phyloP scores from a whole-genome alignment of 2,113 vertebrate genomes.

The Plecotus auritus region DNA sequence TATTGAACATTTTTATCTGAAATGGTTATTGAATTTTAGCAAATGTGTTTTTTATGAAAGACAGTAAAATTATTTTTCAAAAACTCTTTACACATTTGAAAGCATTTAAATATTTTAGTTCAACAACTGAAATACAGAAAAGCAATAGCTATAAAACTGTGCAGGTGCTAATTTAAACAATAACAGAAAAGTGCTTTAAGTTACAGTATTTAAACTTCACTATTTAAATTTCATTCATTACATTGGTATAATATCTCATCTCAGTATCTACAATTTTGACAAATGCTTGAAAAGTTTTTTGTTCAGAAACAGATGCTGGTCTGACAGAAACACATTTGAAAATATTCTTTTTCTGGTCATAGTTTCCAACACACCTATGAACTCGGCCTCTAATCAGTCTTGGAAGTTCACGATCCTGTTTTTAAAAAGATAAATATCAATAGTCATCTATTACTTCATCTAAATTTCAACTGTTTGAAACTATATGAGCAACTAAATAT shows the following conservation, averaged over 20 bases:
- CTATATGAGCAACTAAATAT: neutral
- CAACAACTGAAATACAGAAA: slow-evolving; percentile 46
- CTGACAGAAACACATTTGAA: slow-evolving; percentile 92
- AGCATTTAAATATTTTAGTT: slow-evolving; percentile 53
- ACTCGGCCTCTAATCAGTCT: slow-evolving; percentile 93
- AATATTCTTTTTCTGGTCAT: slow-evolving; percentile 85
- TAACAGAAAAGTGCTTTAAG: slow-evolving; percentile 24
- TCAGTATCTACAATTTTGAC: slow-evolving; percentile 86
- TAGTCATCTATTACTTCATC: neutral
- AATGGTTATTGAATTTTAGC: slow-evolving; percentile 15
- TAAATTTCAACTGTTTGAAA: neutral
- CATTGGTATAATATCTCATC: slow-evolving; percentile 85
- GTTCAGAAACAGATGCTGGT: slow-evolving; percentile 86
- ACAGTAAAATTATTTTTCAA: slow-evolving; percentile 33
- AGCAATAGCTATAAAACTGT: slow-evolving; percentile 11
- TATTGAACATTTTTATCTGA: neutral
- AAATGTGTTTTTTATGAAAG: slow-evolving; percentile 12
- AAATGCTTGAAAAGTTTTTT: slow-evolving; percentile 87
- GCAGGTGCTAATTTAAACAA: slow-evolving; percentile 18
- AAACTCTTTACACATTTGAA: slow-evolving; percentile 1
- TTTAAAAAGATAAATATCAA: slow-evolving; percentile 52
- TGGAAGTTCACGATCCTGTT: slow-evolving; percentile 91
- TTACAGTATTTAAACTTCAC: slow-evolving; percentile 4
- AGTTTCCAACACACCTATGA: slow-evolving; percentile 94
- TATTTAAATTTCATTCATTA: slow-evolving; percentile 84